Evolutionary conservation across 2,113 vertebrate species (phyloP), one percentile per base, ranked within the genome.

Genomic region (Platycercus adscitus): DNA sequence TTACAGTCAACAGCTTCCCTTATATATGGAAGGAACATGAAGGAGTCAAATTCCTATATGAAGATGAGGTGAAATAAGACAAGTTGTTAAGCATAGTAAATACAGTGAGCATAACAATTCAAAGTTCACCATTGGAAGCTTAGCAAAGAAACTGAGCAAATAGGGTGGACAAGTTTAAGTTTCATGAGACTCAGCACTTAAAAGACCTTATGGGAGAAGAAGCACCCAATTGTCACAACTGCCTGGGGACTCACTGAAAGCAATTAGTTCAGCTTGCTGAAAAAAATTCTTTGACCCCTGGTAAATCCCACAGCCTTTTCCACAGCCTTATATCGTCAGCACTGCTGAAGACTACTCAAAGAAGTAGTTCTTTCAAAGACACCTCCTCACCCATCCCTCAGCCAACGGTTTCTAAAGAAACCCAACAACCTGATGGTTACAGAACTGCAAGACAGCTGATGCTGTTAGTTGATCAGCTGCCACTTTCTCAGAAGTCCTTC

Each of bases 21-120:
- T 20, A 4, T 0, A 23, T 26, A 21, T 0, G 43, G n/a, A 11
- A 63, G 29, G n/a, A 71, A 46, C 52, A 33, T 1, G 39, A 55
- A 61, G 50, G 52, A 75, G 31, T 8, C 58, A 31, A 24, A 35
- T 6, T 25, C 26, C 29, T 49, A 5, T 9, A 8, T 12, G 26
- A 47, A 64, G 29, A 52, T 17, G 29, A 58, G 7, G 17, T 28
- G 29, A 56, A 41, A 58, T 46, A 56, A 6, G 31, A 26, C 8
- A 10, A 49, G 31, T 11, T 23, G 28, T 35, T n/a, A 29, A 37
- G 23, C 24, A 9, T 1, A 25, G 46, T 28, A 25, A 78, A 50
- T 23, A 35, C 37, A 33, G 26, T 31, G 24, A 24, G 28, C 11
- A 8, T 29, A 63, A 18, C 17, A 13, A 69, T 47, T 43, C 18